These are phyloP conservation scores for Papio anubis DNA, from an alignment of 2,113 vertebrate genomes.

Conservation along the genomic window DNA sequence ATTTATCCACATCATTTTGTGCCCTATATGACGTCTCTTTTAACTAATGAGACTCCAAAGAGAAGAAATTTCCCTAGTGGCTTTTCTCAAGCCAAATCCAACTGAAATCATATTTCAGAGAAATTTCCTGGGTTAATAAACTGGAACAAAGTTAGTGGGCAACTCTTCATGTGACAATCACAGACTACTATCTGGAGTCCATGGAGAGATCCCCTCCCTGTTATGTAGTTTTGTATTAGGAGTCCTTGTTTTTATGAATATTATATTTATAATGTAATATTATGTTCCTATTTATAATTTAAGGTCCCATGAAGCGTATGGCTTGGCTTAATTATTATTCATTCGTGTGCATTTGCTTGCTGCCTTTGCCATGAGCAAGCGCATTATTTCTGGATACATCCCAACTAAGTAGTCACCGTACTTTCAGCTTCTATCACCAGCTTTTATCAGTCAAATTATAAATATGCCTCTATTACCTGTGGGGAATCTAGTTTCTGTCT, in stretches of 20 bases:
- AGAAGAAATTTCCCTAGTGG: background rate
- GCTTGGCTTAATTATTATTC: background rate
- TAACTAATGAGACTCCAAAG: slow-evolving; percentile 1
- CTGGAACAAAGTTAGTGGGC: background rate
- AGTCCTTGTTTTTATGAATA: background rate
- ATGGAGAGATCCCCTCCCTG: background rate
- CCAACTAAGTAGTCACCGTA: background rate
- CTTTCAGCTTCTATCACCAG: background rate
- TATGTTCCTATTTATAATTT: background rate
- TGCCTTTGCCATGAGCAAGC: background rate
- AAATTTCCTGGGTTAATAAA: background rate
- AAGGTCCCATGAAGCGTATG: background rate
- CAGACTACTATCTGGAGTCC: background rate
- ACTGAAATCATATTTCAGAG: background rate
- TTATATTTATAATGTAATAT: background rate
- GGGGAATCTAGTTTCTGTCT: background rate
- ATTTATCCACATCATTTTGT: background rate
- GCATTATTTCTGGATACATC: background rate
- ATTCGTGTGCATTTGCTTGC: background rate
- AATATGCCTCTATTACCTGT: too few species aligned
- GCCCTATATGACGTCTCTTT: background rate
- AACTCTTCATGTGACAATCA: background rate
- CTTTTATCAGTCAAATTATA: background rate
- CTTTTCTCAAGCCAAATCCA: background rate
- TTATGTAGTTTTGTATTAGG: background rate